Percentiles rank a stretch among this genome's conserved stretches.
Conservation (phyloP, 2,113 vertebrate genomes). For the Sylvietta virens region DNA sequence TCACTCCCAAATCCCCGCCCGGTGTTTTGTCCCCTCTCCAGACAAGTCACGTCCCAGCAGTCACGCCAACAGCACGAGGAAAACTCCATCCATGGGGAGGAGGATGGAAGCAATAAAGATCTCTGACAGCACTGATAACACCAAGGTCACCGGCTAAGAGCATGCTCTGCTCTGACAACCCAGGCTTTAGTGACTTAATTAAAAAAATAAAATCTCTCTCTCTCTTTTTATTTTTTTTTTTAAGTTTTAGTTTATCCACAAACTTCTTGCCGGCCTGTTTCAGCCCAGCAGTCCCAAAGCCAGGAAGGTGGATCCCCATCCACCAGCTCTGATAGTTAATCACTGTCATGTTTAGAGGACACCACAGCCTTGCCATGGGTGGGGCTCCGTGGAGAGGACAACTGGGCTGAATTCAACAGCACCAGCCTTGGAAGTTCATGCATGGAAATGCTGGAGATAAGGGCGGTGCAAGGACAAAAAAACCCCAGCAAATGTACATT, state of each 20-base stretch:
- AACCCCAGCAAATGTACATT: background rate
- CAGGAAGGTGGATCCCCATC: background rate
- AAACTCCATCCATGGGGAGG: background rate
- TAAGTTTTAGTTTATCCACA: background rate
- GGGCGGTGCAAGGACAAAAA: rapidly evolving
- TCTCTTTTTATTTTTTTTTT: too few species aligned
- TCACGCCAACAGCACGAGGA: background rate
- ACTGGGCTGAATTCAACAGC: rapidly evolving
- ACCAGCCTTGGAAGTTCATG: background rate
- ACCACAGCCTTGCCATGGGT: background rate
- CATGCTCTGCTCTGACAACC: background rate
- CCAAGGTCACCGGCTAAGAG: conserved; percentile 25
- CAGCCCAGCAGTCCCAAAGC: background rate
- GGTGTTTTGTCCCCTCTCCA: background rate
- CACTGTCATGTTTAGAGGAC: rapidly evolving
- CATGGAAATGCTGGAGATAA: background rate
- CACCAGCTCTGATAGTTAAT: background rate
- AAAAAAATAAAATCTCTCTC: background rate
- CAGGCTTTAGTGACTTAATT: background rate
- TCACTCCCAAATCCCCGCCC: background rate
- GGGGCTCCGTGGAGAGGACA: background rate
- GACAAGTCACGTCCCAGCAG: background rate
- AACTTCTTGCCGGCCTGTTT: background rate
- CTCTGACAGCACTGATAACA: background rate
- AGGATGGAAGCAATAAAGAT: background rate